Base-by-base conservation (phyloP, 2,113 vertebrate genomes). In the Axis porcinus region DNA sequence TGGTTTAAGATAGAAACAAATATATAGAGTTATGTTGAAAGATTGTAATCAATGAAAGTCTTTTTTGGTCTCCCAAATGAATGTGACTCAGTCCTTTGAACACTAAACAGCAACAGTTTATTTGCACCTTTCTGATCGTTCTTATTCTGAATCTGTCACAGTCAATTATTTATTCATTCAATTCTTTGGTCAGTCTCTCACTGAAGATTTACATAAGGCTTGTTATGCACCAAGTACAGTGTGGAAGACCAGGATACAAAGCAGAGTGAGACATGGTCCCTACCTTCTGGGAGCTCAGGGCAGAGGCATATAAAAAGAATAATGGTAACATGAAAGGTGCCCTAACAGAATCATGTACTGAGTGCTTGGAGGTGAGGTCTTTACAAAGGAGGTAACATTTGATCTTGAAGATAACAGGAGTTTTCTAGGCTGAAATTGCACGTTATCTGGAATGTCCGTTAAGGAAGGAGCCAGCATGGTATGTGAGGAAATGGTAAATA, bases 381-480 rank as follows among this genome's bases (percentile, higher is more conserved):
- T 95, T 50, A 82, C 27, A 84, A 86, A 94, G 43, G n/a, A 95
- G n/a, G 21, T 10, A 13, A 83, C n/a, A 16, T 40, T 57, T 96
- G 43, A 47, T 84, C 50, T 96, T 54, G 36, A 85, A 52, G 58
- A 91, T 43, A 81, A 79, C 33, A 94, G 64, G 76, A 82, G 27
- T 57, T 92, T 85, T 62, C 81, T 90, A 28, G 94, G 67, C 70
- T 64, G 57, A 95, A 82, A 95, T 94, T 93, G 27, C 64, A 91
- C 67, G 64, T 55, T 16, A 7, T 16, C 33, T 25, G 82, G 62
- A 89, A 94, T 95, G 55, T 54, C 81, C 40, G 52, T 58, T 36
- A 67, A 83, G 84, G 55, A 62, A 70, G 21, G 87, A 92, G 74
- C 74, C 57, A 45, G 45, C 33, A 7, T 5, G 17, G 16, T 40